A percentile compares a stretch with the other conserved stretches of the same genome.
These are phyloP conservation scores for Sclerodermus sp. DNA, from an alignment of 2,888 invertebrate species.

Conservation along the genomic window DNA sequence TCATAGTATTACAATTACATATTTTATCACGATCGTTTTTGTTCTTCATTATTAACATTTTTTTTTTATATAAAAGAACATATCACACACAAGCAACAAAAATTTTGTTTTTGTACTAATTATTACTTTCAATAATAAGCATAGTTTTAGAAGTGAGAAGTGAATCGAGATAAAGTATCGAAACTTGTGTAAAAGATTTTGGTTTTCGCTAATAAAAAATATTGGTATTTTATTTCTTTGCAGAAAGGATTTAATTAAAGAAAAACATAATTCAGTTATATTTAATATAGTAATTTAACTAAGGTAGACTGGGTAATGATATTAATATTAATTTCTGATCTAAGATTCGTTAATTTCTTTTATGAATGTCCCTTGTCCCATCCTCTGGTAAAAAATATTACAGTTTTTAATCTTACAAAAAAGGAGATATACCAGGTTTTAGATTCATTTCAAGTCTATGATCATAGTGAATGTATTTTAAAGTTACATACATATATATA, in stretches of 20 bases:
- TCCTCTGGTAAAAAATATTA: slow-evolving; percentile 57
- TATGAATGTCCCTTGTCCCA: slow-evolving; percentile 50
- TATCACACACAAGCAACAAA: slow-evolving; percentile 30
- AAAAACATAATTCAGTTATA: slow-evolving; percentile 11
- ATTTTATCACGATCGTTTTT: too few relatives aligned
- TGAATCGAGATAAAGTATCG: slow-evolving; percentile 30
- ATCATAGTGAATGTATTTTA: slow-evolving; percentile 31
- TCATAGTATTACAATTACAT: too few relatives aligned
- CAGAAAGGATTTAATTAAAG: slow-evolving; percentile 16
- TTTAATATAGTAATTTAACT: slow-evolving; percentile 26
- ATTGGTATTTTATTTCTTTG: slow-evolving; percentile 15
- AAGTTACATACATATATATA: background rate
- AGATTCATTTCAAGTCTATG: slow-evolving; percentile 31
- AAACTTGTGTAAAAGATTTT: slow-evolving; percentile 19
- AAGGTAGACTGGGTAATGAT: slow-evolving; percentile 21
- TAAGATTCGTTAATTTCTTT: slow-evolving; percentile 36
- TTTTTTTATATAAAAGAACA: slow-evolving; percentile 18
- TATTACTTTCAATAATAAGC: too few relatives aligned
- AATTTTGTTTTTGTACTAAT: slow-evolving; percentile 9
- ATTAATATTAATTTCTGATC: slow-evolving; percentile 31
- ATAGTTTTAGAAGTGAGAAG: too few relatives aligned
- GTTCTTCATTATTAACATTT: too few relatives aligned
- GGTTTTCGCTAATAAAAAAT: slow-evolving; percentile 19
- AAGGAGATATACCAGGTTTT: slow-evolving; percentile 40
- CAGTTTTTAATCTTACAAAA: slow-evolving; percentile 45